phyloP scores from a whole-genome alignment of 2,113 vertebrate genomes.

The Hypanus sabinus region DNA sequence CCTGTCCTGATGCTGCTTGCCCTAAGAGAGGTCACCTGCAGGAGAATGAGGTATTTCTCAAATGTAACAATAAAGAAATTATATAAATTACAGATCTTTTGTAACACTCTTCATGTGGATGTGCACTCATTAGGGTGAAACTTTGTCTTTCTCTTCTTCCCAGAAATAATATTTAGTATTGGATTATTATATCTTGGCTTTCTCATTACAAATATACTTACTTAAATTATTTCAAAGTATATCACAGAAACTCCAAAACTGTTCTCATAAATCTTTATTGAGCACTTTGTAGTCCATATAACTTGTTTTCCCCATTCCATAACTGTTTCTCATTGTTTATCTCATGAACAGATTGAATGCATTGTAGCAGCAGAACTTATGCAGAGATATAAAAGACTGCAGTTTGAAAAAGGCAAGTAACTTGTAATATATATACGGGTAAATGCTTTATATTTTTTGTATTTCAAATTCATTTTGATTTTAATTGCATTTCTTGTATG shows the following conservation, averaged over 20 bases:
- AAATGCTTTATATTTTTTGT: background rate
- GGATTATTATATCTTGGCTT: background rate
- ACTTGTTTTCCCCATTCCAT: too few species aligned
- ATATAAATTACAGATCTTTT: background rate
- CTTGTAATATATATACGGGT: background rate
- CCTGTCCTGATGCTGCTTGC: constrained; percentile 92
- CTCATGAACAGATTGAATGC: constrained; percentile 77
- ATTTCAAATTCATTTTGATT: background rate
- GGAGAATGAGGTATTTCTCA: constrained; percentile 76
- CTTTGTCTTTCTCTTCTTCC: background rate
- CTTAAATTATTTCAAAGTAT: background rate
- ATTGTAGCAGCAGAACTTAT: constrained; percentile 92
- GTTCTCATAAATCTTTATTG: background rate
- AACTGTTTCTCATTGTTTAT: background rate
- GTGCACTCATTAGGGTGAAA: background rate
- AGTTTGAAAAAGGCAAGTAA: constrained; percentile 88
- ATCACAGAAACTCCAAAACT: background rate
- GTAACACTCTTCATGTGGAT: background rate
- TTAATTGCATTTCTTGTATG: background rate
- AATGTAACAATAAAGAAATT: background rate
- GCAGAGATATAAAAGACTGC: constrained; percentile 92
- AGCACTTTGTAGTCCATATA: background rate
- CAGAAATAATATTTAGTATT: background rate
- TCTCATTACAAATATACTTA: background rate
- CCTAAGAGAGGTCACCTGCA: constrained; percentile 86